Evolutionary conservation across 1,140 invertebrate species (phyloP).

Genomic region (Calliopsis andreniformis): DNA sequence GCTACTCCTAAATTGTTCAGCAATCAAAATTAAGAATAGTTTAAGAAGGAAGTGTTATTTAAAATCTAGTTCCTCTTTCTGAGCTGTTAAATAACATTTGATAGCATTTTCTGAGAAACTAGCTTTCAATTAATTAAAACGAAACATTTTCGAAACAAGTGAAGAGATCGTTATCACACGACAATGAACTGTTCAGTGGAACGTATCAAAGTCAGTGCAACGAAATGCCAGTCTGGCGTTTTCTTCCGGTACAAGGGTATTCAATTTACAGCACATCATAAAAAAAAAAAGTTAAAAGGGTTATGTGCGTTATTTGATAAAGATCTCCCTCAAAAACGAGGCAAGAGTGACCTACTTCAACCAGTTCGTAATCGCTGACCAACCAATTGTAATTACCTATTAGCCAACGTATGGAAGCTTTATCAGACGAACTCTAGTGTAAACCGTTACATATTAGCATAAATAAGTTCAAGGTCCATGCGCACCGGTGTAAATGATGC

Average conservation of each 20-base stretch:
- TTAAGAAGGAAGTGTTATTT: no score
- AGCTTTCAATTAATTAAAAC: no score
- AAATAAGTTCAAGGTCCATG: constrained; percentile 76
- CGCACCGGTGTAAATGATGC: constrained; percentile 68
- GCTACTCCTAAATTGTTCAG: no score
- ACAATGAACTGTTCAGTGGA: neutral
- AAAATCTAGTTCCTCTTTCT: no score
- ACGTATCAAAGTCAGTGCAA: neutral
- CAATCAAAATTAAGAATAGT: no score
- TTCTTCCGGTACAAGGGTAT: neutral
- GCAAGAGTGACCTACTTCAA: constrained; percentile 45
- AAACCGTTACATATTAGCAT: constrained; percentile 75
- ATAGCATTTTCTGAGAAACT: no score
- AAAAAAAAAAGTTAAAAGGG: constrained; percentile 13
- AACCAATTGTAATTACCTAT: constrained; percentile 67
- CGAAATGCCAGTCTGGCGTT: neutral
- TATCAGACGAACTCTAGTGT: constrained; percentile 68
- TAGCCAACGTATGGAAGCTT: constrained; percentile 62
- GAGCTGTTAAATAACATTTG: no score
- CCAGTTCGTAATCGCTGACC: constrained; percentile 53
- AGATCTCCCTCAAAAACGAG: constrained; percentile 33
- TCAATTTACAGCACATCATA: constrained; percentile 11
- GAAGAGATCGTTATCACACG: no score
- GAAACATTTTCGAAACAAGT: no score
- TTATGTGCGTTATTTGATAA: constrained; percentile 44